Percentiles rank a stretch among this genome's conserved stretches.
These are phyloP conservation scores for Melanotaenia pygmaea DNA, from an alignment of 2,797 vertebrate species.

Conservation along the genomic window DNA sequence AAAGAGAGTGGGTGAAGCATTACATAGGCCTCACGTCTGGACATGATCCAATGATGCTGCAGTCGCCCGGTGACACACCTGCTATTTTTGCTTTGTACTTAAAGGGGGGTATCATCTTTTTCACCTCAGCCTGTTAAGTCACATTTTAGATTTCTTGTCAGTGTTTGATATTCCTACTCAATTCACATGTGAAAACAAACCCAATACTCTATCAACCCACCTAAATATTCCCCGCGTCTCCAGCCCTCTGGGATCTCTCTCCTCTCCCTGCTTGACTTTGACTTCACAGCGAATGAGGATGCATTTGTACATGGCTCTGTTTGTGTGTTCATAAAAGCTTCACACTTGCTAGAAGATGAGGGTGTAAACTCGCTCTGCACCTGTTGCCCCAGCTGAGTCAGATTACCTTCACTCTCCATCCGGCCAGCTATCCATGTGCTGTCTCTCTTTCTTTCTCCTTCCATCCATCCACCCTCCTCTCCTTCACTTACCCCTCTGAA, in stretches of 20 bases:
- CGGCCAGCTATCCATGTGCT: conserved; percentile 37
- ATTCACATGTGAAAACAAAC: neutral
- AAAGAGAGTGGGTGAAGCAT: neutral
- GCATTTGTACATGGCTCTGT: conserved; percentile 10
- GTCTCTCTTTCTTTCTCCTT: conserved; percentile 4
- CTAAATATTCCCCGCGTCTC: neutral
- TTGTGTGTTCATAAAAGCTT: conserved; percentile 21
- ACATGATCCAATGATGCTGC: neutral
- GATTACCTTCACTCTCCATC: conserved; percentile 57
- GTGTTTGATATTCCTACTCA: neutral
- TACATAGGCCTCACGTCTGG: neutral
- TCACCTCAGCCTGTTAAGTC: neutral
- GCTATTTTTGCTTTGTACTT: neutral
- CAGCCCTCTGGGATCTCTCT: conserved; percentile 3
- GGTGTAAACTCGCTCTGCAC: conserved; percentile 59
- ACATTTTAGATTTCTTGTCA: neutral
- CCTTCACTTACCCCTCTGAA: conserved; percentile 38
- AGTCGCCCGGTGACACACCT: neutral
- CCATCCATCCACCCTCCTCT: conserved; percentile 31
- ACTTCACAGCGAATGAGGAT: conserved; percentile 1
- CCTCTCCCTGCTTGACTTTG: conserved; percentile 14
- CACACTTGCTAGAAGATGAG: conserved; percentile 46
- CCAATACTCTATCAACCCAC: neutral
- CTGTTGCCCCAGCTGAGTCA: conserved; percentile 67
- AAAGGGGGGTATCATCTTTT: neutral